A percentile compares a stretch with the other conserved stretches of the same genome.
phyloP scores from a whole-genome alignment of 1,140 invertebrate species.

The Atopsyche davidsoni region DNA sequence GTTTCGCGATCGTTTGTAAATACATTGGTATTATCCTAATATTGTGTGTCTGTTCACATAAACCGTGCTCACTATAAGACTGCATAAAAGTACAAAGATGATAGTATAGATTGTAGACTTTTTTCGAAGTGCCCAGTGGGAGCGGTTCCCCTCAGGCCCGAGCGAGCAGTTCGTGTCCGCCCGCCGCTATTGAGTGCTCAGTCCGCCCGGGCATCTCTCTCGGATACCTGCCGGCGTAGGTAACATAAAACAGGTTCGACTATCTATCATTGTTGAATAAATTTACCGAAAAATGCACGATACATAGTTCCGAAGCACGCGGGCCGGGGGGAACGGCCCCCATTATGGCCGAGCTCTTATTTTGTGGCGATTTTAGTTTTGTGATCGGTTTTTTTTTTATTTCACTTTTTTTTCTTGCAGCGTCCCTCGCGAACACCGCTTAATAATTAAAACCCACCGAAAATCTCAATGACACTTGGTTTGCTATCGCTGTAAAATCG shows the following conservation, averaged over 20 bases:
- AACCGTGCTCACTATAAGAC: too few species aligned
- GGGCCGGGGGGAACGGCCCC: constrained; percentile 26
- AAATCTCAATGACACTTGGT: too few species aligned
- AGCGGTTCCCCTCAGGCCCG: background rate
- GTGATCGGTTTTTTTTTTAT: constrained; percentile 3
- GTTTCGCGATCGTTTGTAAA: too few species aligned
- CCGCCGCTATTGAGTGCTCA: background rate
- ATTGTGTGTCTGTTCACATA: too few species aligned
- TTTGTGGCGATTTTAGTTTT: constrained; percentile 8
- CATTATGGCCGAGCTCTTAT: constrained; percentile 24
- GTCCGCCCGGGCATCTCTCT: constrained; percentile 11
- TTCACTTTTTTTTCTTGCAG: too few species aligned
- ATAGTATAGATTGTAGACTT: background rate
- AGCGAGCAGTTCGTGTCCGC: background rate
- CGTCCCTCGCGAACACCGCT: too few species aligned
- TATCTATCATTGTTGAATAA: constrained; percentile 32
- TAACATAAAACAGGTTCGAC: constrained; percentile 31
- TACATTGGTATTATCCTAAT: too few species aligned
- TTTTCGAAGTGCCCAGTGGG: background rate
- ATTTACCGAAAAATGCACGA: constrained; percentile 31
- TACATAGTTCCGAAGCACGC: constrained; percentile 29
- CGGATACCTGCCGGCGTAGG: constrained; percentile 28
- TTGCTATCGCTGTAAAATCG: too few species aligned
- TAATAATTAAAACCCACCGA: too few species aligned
- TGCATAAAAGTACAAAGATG: too few species aligned